Percentiles rank a stretch among this genome's conserved stretches.
Evolutionary conservation across 2,888 invertebrate genomes (phyloP).

Genomic region (Eilema griseolum): DNA sequence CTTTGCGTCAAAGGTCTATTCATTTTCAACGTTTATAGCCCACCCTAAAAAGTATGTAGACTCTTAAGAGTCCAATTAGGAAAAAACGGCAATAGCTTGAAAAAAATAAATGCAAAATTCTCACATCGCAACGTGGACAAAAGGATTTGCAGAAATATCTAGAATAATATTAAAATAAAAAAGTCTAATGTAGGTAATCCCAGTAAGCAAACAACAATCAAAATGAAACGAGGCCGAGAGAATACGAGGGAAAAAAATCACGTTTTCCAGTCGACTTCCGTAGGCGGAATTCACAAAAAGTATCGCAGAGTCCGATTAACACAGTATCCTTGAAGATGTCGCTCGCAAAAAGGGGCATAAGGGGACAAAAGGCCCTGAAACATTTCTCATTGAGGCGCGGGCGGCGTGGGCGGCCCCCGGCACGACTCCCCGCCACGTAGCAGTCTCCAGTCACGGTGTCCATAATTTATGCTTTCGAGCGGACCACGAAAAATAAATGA

Average conservation of each 20-base stretch:
- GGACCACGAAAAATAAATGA: slow-evolving; percentile 84
- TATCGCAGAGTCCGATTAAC: slow-evolving; percentile 81
- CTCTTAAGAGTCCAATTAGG: slow-evolving; percentile 2
- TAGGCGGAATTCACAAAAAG: slow-evolving; percentile 71
- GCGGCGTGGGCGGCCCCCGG: slow-evolving; percentile 46
- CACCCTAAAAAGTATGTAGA: not conserved
- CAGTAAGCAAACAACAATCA: slow-evolving; percentile 57
- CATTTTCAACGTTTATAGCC: slow-evolving; percentile 3
- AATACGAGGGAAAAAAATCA: slow-evolving; percentile 53
- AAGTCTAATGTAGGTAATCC: slow-evolving; percentile 39
- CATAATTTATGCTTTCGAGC: slow-evolving; percentile 84
- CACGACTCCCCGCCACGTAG: slow-evolving; percentile 66
- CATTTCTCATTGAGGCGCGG: slow-evolving; percentile 80
- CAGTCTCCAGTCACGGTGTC: slow-evolving; percentile 77
- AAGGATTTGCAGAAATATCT: slow-evolving; percentile 26
- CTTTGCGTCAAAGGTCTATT: not conserved
- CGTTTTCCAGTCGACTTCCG: slow-evolving; percentile 67
- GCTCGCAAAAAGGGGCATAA: slow-evolving; percentile 80
- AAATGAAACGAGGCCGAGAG: slow-evolving; percentile 54
- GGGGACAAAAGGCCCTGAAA: slow-evolving; percentile 82
- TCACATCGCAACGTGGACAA: slow-evolving; percentile 7
- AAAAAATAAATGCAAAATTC: slow-evolving; percentile 33
- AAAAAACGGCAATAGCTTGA: slow-evolving; percentile 11
- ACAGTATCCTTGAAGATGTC: slow-evolving; percentile 85
- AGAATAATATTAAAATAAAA: slow-evolving; percentile 35